These are phyloP conservation scores for Passer montanus DNA, from an alignment of 2,113 vertebrate genomes.

Conservation along the genomic window DNA sequence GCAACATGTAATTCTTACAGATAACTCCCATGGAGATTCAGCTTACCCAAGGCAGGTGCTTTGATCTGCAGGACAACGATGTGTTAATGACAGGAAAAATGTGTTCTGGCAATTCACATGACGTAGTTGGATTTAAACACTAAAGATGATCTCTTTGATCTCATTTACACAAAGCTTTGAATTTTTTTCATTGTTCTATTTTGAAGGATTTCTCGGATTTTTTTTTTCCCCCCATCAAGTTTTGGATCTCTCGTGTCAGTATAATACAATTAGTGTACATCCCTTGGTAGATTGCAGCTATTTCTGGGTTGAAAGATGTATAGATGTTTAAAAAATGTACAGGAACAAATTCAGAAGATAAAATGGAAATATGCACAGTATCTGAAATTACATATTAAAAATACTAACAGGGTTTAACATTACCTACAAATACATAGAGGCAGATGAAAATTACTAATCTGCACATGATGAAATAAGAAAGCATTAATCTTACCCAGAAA, in stretches of 20 bases:
- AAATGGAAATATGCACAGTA: background rate
- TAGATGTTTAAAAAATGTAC: background rate
- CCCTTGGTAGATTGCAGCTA: background rate
- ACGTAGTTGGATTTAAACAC: background rate
- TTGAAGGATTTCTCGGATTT: background rate
- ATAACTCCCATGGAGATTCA: background rate
- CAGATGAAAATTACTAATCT: background rate
- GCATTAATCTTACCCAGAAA: background rate
- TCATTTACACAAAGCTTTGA: background rate
- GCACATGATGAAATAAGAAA: background rate
- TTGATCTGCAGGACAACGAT: conserved; percentile 4
- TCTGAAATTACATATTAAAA: background rate
- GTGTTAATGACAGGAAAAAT: background rate
- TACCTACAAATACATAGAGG: background rate
- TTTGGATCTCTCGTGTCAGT: background rate
- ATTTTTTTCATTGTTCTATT: background rate
- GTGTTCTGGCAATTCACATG: background rate
- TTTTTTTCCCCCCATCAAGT: background rate
- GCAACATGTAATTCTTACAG: background rate
- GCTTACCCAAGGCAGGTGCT: background rate
- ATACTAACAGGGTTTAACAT: background rate
- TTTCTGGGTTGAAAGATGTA: background rate
- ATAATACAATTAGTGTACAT: background rate
- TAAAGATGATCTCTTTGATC: background rate
- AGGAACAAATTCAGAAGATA: background rate